phyloP scores from a whole-genome alignment of 64 coral and sea anemone species.

The Orbicella faveolata region DNA sequence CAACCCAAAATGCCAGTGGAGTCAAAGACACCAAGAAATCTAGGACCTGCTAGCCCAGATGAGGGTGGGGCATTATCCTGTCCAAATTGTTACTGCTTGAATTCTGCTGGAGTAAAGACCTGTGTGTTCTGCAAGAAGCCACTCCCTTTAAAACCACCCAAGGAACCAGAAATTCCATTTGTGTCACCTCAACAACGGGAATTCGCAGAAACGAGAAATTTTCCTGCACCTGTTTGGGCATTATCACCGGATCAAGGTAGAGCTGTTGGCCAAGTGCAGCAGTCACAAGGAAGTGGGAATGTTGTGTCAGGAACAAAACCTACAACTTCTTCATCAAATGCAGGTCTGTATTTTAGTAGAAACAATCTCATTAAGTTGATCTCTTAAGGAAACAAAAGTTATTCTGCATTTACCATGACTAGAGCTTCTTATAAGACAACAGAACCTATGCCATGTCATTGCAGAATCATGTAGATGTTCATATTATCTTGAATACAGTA shows the following conservation, averaged over 20 bases:
- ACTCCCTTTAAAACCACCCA: background rate
- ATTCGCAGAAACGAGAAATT: background rate
- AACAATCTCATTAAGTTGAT: background rate
- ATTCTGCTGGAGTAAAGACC: constrained; percentile 19
- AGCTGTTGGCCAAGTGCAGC: background rate
- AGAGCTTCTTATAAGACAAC: too few relatives aligned
- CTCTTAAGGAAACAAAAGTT: too few relatives aligned
- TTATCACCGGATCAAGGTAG: background rate
- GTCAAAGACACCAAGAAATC: background rate
- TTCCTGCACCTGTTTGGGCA: background rate
- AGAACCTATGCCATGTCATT: too few relatives aligned
- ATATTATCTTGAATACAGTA: too few relatives aligned
- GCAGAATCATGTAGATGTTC: too few relatives aligned
- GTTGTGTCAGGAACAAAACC: background rate
- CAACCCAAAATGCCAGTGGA: constrained; percentile 32
- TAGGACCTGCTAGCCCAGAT: background rate
- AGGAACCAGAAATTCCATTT: background rate
- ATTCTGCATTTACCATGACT: too few relatives aligned
- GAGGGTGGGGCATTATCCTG: constrained; percentile 37
- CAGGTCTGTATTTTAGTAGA: background rate
- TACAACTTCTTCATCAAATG: background rate
- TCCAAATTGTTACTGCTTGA: constrained; percentile 66
- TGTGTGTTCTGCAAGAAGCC: constrained; percentile 56
- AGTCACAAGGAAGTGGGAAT: constrained; percentile 14
- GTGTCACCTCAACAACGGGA: too few relatives aligned